phyloP scores from a whole-genome alignment of 2,888 invertebrate genomes.

The Cephus spinipes region DNA sequence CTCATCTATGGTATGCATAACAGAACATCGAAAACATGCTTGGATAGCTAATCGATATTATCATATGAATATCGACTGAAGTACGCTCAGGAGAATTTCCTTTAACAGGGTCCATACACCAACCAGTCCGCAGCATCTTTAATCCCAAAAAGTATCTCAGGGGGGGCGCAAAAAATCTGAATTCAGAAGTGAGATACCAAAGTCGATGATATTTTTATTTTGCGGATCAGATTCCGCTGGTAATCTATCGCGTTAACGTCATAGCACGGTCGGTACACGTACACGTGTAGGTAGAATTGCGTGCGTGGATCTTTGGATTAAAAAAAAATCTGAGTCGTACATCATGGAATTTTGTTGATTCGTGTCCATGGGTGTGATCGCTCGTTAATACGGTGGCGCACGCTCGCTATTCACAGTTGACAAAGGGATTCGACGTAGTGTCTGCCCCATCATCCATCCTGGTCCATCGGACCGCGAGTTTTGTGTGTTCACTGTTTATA shows the following conservation, averaged over 20 bases:
- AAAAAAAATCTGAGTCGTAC: background rate
- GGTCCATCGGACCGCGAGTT: background rate
- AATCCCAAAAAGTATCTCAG: background rate
- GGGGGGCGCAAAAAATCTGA: background rate
- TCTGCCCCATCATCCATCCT: slow-evolving; percentile 2
- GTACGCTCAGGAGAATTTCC: background rate
- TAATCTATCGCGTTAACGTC: background rate
- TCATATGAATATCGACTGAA: background rate
- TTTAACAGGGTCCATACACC: background rate
- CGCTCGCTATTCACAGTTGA: background rate
- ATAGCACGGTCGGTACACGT: background rate
- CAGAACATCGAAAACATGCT: background rate
- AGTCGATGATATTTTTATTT: background rate
- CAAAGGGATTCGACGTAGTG: slow-evolving; percentile 2
- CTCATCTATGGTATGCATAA: background rate
- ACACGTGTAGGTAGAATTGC: background rate
- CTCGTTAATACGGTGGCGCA: background rate
- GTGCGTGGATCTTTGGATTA: background rate
- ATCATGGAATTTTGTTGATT: slow-evolving; percentile 5
- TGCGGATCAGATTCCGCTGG: background rate
- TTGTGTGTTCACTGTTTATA: slow-evolving; percentile 29
- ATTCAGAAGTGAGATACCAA: background rate
- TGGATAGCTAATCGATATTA: background rate
- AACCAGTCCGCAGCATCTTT: background rate
- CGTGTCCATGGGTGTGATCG: slow-evolving; percentile 1